Evolutionary conservation across 2,113 vertebrate species (phyloP).

Genomic region (Cathartes aura): DNA sequence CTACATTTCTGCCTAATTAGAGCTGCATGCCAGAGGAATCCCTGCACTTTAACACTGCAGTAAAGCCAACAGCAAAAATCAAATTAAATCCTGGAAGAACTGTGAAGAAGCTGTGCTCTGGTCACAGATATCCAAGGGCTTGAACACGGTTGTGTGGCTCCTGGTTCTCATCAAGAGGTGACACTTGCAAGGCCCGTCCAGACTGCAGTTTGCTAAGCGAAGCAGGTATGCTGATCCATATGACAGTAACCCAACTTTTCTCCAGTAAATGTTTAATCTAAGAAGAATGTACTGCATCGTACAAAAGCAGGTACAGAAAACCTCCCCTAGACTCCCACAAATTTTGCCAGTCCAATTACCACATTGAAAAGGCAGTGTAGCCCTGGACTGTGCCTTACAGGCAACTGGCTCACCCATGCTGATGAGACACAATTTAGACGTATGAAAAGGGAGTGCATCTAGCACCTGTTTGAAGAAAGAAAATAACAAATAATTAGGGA

Average conservation of each 20-base stretch:
- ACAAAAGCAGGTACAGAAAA: not conserved
- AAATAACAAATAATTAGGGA: not conserved
- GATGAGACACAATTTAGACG: not conserved
- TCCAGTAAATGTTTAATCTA: not conserved
- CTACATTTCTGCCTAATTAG: not conserved
- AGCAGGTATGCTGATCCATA: not conserved
- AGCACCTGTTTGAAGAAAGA: not conserved
- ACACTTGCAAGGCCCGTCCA: not conserved
- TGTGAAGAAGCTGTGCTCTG: not conserved
- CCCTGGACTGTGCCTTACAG: not conserved
- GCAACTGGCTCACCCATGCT: not conserved
- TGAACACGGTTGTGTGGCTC: rapidly evolving
- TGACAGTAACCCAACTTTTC: not conserved
- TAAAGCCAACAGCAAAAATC: not conserved
- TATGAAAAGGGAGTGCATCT: not conserved
- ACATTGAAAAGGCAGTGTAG: not conserved
- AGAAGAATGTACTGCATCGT: not conserved
- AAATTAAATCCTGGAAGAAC: not conserved
- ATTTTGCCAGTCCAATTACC: not conserved
- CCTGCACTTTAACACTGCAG: not conserved
- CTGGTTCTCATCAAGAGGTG: not conserved
- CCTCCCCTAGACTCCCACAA: not conserved
- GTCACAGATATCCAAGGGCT: not conserved
- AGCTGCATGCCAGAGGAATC: not conserved
- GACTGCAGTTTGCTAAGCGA: not conserved